Evolutionary conservation across 2,113 vertebrate genomes (phyloP).

Genomic region (Eudyptes chrysolophus): DNA sequence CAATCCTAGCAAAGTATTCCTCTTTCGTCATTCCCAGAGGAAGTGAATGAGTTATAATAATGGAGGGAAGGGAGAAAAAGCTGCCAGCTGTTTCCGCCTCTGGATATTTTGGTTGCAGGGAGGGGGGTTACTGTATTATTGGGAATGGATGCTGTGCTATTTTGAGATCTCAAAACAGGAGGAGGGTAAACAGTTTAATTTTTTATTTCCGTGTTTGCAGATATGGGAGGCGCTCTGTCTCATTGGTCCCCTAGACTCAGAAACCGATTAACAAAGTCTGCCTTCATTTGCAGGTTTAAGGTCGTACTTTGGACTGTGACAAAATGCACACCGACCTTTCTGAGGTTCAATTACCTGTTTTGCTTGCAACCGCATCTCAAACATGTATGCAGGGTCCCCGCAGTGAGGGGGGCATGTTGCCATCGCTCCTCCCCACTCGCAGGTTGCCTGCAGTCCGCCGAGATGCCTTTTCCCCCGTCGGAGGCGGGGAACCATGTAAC

Average conservation of each 20-base stretch:
- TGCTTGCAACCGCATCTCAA: background rate
- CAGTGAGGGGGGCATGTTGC: accelerated
- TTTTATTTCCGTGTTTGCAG: background rate
- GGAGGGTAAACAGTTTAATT: background rate
- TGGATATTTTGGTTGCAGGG: background rate
- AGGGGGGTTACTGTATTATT: background rate
- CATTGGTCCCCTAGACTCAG: background rate
- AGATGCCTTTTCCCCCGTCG: accelerated
- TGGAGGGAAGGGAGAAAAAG: background rate
- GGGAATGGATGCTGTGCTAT: constrained; percentile 5
- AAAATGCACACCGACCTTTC: background rate
- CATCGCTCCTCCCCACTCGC: accelerated
- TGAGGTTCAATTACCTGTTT: background rate
- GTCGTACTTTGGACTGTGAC: background rate
- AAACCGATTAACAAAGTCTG: background rate
- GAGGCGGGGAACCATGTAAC: accelerated
- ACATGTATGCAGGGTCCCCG: background rate
- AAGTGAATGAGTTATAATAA: constrained; percentile 19
- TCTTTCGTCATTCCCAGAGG: background rate
- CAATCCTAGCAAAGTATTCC: background rate
- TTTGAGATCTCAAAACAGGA: constrained; percentile 13
- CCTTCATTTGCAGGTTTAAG: background rate
- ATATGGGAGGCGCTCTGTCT: background rate
- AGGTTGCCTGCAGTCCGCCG: background rate
- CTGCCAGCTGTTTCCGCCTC: background rate